phyloP scores from a whole-genome alignment of 2,113 vertebrate genomes.

The Embiotoca jacksoni region DNA sequence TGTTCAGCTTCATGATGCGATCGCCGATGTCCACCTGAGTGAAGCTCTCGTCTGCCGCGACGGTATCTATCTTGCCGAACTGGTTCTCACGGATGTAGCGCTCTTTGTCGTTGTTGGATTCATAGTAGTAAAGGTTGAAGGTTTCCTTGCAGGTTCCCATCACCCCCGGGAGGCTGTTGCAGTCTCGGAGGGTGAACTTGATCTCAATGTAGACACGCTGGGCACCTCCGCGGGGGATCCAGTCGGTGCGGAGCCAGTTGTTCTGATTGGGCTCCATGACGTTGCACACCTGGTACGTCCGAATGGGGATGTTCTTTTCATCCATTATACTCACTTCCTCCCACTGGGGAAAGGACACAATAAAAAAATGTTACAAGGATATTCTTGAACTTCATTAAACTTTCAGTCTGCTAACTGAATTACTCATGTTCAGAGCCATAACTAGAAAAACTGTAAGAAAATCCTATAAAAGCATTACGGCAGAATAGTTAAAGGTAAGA shows the following conservation, averaged over 20 bases:
- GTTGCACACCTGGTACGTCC: conserved; percentile 99
- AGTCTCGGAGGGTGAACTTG: conserved; percentile 98
- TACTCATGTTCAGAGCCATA: not conserved
- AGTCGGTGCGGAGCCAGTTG: conserved; percentile 98
- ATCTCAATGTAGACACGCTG: conserved; percentile 98
- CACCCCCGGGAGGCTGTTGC: conserved; percentile 97
- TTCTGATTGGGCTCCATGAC: conserved; percentile 98
- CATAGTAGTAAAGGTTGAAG: conserved; percentile 98
- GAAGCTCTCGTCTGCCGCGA: conserved; percentile 98
- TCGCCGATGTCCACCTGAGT: conserved; percentile 99
- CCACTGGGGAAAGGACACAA: conserved; percentile 86
- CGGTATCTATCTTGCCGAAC: conserved; percentile 96
- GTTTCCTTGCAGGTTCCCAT: conserved; percentile 99
- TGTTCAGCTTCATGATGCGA: conserved; percentile 98
- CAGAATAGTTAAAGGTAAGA: conserved; percentile 2
- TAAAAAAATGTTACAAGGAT: conserved; percentile 13
- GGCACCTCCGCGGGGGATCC: conserved; percentile 95
- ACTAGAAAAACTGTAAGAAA: not conserved
- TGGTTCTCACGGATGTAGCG: conserved; percentile 94
- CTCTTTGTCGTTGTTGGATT: conserved; percentile 96
- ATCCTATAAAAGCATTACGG: not conserved
- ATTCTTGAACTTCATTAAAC: conserved; percentile 18
- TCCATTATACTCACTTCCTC: conserved; percentile 99
- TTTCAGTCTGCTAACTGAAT: conserved; percentile 5
- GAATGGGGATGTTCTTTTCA: conserved; percentile 98